These are phyloP conservation scores for Heterodera schachtii DNA, from an alignment of 1,140 invertebrate species.

Conservation along the genomic window DNA sequence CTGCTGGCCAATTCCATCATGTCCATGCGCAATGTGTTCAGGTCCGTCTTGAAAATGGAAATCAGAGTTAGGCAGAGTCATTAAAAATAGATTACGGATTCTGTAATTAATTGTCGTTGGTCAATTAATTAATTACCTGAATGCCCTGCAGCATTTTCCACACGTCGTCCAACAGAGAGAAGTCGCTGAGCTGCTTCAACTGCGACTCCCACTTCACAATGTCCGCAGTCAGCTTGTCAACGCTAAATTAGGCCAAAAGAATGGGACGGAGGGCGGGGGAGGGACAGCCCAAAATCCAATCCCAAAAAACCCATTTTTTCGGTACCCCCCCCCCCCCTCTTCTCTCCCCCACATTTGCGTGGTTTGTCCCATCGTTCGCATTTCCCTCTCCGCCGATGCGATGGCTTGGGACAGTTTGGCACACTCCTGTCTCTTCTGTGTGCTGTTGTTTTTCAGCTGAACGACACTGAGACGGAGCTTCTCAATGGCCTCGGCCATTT, in stretches of 20 bases:
- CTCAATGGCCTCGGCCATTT: constrained; percentile 14
- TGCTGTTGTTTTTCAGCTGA: constrained; percentile 12
- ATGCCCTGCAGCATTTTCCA: constrained; percentile 21
- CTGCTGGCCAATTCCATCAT: constrained; percentile 19
- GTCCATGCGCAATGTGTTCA: constrained; percentile 25
- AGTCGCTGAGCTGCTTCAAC: constrained; percentile 16
- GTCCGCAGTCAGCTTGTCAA: constrained; percentile 19
- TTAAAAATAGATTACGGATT: too few relatives aligned
- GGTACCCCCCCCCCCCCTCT: too few relatives aligned
- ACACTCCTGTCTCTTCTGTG: constrained; percentile 19
- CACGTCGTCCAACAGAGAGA: constrained; percentile 19
- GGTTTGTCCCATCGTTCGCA: not conserved
- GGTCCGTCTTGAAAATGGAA: not conserved
- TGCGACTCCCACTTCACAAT: constrained; percentile 29
- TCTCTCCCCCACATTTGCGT: not conserved
- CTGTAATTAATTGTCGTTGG: too few relatives aligned
- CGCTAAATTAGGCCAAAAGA: not conserved
- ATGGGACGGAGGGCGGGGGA: too few relatives aligned
- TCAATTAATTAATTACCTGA: not conserved
- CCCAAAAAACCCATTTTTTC: not conserved
- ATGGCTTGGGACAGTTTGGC: constrained; percentile 30
- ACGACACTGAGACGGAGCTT: not conserved
- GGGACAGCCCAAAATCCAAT: too few relatives aligned
- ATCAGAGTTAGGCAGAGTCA: too few relatives aligned
- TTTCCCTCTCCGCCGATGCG: constrained; percentile 10